Evolutionary conservation across 2,888 invertebrate species (phyloP), one percentile per base, ranked within the genome.

Genomic region (Creontiades dilutus): DNA sequence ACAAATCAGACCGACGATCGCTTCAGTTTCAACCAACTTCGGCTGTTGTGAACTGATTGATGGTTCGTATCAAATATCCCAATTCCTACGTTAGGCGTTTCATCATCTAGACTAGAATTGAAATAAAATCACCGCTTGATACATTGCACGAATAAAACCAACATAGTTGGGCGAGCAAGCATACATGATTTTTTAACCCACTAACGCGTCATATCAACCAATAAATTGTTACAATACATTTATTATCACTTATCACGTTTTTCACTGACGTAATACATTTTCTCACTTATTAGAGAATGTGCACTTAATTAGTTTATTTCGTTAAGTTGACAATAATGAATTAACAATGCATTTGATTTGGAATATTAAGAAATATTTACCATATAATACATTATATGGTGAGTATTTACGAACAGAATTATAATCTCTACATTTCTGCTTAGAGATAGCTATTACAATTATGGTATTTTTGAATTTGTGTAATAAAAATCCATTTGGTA

Each of bases 191-290:
- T 57, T 57, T 57, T 57, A 57, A 57, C 19, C 57, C 0, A 57
- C 57, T 57, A 57, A 57, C 57, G n/a, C 37, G 37, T 37, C 37
- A 37, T 37, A 37, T 4, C 37, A 37, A 4, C 37, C 37, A 4
- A 37, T 37, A 37, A 4, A 37, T 57, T n/a, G n/a, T 57, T 14
- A 7, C 16, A n/a, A 57, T n/a, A 57, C 5, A 37, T 37, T 37
- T 57, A 57, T 16, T n/a, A 57, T 57, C 57, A 57, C 57, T n/a
- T n/a, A n/a, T 57, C 57, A 57, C 57, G 57, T 57, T 57, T 57
- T 57, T 57, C 57, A 57, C 57, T 57, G 57, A 57, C 16, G n/a
- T 16, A 57, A 7, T 57, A 57, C 14, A 57, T 57, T n/a, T 37
- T 37, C 19, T 57, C 57, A 57, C 57, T 55, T 1, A 7, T 16